Conservation (phyloP, 1,140 invertebrate genomes). For the Atta cephalotes region DNA sequence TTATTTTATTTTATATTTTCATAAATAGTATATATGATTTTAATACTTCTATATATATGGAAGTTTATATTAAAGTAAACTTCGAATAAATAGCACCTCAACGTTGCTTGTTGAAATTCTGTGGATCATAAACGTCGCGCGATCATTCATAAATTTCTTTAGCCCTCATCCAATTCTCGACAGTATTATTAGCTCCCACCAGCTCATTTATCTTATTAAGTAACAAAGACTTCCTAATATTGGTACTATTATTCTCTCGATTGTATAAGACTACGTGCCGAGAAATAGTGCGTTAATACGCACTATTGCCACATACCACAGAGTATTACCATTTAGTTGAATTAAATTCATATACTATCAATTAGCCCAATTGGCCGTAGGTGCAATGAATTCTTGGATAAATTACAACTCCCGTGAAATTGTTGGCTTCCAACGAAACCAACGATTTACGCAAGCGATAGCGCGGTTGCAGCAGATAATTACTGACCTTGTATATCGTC, state of each 20-base stretch:
- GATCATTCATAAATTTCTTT: slow-evolving; percentile 78
- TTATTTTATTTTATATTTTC: not conserved
- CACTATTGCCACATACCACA: not conserved
- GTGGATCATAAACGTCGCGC: slow-evolving; percentile 39
- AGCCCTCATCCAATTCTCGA: slow-evolving; percentile 78
- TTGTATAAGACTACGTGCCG: not conserved
- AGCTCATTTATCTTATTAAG: slow-evolving; percentile 68
- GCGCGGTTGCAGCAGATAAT: slow-evolving; percentile 32
- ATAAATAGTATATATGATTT: not conserved
- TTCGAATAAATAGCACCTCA: not conserved
- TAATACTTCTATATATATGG: not conserved
- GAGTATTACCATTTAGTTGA: slow-evolving; percentile 9
- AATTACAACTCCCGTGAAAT: slow-evolving; percentile 54
- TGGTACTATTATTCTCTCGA: not conserved
- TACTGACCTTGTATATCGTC: slow-evolving; percentile 34
- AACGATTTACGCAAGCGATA: slow-evolving; percentile 59
- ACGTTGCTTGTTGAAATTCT: not conserved
- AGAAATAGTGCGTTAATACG: slow-evolving; percentile 14
- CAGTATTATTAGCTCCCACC: slow-evolving; percentile 72
- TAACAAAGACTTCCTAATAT: slow-evolving; percentile 58
- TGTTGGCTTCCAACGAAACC: slow-evolving; percentile 8
- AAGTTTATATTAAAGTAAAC: not conserved
- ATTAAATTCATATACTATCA: slow-evolving; percentile 51
- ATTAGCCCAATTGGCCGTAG: slow-evolving; percentile 71
- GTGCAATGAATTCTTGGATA: slow-evolving; percentile 64